Base-by-base conservation (phyloP, 2,113 vertebrate species). In the Fregata magnificens region DNA sequence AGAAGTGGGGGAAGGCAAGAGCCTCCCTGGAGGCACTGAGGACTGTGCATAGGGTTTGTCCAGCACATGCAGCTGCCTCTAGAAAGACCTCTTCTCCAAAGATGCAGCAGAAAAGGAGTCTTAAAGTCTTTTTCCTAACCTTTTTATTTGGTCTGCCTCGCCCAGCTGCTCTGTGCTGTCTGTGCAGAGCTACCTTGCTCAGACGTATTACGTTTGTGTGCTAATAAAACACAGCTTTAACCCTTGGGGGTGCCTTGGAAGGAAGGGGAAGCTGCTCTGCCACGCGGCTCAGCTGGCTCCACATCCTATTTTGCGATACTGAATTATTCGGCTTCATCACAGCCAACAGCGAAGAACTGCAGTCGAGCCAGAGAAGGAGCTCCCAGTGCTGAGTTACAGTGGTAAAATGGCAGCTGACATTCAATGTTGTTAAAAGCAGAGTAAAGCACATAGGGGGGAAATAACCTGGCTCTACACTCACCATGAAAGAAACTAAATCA, bases 141-240 rank as follows among this genome's bases (percentile, higher is more conserved):
- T 65, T 81, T 61, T 45, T 7, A 31, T 31, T 52, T 20, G 16
- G 20, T 31, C 40, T 49, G 29, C 26, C 45, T 40, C 2, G 0
- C 29, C 18, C 20, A 34, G 16, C 69, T 45, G 29, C 63, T 77
- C 36, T 1, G 0, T 12, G n/a, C 10, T 91, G 5, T 22, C 32
- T 8, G 10, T 15, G 34, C 63, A 67, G 38, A 74, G 13, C 15
- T 36, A n/a, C 61, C 20, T 67, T 38, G 22, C 38, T 83, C 28
- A 29, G 9, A 47, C 26, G 13, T 47, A 5, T 53, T 47, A n/a
- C 0, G 0, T 52, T 32, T 53, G 32, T 14, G 49, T 0, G 1
- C 22, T 34, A 44, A 38, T 16, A 74, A 86, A 86, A 4, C 11
- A 11, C 62, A 74, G 15, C 29, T 86, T 47, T 82, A 70, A 79